Evolutionary conservation across 2,113 vertebrate species (phyloP), one percentile per base, ranked within the genome.

Genomic region (Salvelinus fontinalis): DNA sequence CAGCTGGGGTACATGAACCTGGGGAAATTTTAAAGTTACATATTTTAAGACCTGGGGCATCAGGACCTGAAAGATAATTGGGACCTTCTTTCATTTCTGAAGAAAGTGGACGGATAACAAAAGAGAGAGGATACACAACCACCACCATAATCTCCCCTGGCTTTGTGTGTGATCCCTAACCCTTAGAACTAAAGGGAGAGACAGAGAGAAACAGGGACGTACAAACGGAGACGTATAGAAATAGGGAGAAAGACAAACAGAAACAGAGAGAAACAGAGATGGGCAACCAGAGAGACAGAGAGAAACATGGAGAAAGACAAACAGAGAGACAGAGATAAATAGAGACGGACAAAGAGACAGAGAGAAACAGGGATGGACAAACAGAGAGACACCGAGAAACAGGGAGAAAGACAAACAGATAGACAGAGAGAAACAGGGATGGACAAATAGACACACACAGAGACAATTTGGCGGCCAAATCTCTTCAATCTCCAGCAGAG

Each of bases 81-180:
- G 83, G 74, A 81, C 72, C 31, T 79, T 86, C 85, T 88, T 87
- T 91, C 88, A 85, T 89, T 85, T 89, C 48, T 81, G 70, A 88
- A 85, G 90, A 85, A 88, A 90, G 88, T 83, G 83, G 85, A 91
- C 84, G 59, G 79, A 89, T 83, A 74, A 74, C 81, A 89, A 91
- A 75, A 51, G 81, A 83, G 78, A 77, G 74, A 80, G 70, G 87
- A 84, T 78, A 81, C 86, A 88, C 84, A 88, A 89, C 85, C 81
- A 83, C 85, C 85, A 84, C 87, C 82, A 87, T 90, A 85, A 89
- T 85, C 85, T 88, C 79, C 62, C 71, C 75, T 75, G 85, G 87
- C 86, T 90, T 83, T 57, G 20, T 75, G 64, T 57, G 48, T 68
- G 75, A 70, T 69, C 54, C 49, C n/a, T n/a, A 70, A 22, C 34